Percentiles rank a stretch among this genome's conserved stretches.
These are phyloP conservation scores for Nothoprocta pentlandii DNA, from an alignment of 2,113 vertebrate species.

Conservation along the genomic window DNA sequence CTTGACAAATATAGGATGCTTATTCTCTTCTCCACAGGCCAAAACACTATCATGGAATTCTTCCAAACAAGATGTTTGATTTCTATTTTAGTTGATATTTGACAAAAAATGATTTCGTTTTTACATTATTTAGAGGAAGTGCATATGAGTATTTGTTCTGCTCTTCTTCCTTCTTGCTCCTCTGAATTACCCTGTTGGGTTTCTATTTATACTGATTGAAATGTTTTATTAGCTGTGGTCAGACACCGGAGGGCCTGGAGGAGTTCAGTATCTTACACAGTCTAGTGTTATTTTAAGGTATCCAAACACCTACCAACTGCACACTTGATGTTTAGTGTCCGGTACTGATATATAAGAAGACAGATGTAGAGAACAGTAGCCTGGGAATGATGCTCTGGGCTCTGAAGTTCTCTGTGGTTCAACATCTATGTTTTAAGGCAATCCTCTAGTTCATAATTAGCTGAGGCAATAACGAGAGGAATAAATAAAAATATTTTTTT, in stretches of 20 bases:
- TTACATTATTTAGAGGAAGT: slow-evolving; percentile 10
- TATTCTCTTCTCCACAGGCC: slow-evolving; percentile 20
- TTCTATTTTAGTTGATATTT: slow-evolving; percentile 51
- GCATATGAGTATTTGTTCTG: slow-evolving; percentile 7
- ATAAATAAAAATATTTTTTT: background rate
- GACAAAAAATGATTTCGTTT: slow-evolving; percentile 48
- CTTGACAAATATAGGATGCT: slow-evolving; percentile 12
- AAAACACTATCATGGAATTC: slow-evolving; percentile 42
- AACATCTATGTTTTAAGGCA: background rate
- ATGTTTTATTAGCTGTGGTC: background rate
- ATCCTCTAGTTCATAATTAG: background rate
- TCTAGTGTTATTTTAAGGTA: slow-evolving; percentile 17
- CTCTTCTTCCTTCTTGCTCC: slow-evolving; percentile 4
- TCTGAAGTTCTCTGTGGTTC: background rate
- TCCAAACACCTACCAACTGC: background rate
- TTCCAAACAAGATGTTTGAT: slow-evolving; percentile 35
- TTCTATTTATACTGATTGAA: background rate
- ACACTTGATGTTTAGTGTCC: background rate
- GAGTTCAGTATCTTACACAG: background rate
- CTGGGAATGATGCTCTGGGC: background rate
- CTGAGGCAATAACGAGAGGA: background rate
- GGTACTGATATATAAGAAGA: background rate
- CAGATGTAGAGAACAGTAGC: background rate
- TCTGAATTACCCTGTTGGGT: background rate
- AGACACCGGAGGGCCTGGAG: background rate